phyloP scores from a whole-genome alignment of 2,888 invertebrate genomes.

The Synergus gifuensis region DNA sequence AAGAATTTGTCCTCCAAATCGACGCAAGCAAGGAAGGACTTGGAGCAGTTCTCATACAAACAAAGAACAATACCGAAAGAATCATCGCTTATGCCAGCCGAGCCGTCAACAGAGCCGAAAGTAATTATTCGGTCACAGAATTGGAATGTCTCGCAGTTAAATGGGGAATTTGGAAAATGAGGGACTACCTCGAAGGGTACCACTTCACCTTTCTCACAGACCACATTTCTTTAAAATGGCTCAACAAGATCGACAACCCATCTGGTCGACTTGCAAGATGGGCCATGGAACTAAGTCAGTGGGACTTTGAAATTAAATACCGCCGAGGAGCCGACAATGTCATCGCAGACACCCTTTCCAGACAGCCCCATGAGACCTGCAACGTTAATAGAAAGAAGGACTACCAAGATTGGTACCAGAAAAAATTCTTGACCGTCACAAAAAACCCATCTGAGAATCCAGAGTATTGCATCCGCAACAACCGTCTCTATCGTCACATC shows the following conservation, averaged over 20 bases:
- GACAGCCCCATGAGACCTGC: no score
- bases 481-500: background rate
- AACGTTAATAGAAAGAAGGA: no score
- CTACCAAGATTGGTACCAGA: no score
- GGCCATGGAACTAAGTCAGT: slow-evolving; percentile 24
- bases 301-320: background rate
- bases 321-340: no score
- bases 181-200: slow-evolving; percentile 55
- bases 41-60: background rate
- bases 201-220: background rate
- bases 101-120: slow-evolving; percentile 3
- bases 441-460: background rate
- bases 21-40: slow-evolving; percentile 47
- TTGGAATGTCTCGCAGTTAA: slow-evolving; percentile 56
- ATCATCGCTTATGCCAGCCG: no score
- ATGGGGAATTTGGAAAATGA: slow-evolving; percentile 52
- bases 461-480: slow-evolving; percentile 56
- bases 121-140: slow-evolving; percentile 52
- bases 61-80: no score
- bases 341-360: no score
- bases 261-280: slow-evolving; percentile 53
- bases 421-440: no score
- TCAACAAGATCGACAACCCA: slow-evolving; percentile 53
- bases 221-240: slow-evolving; percentile 51
- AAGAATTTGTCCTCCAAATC: slow-evolving; percentile 43